Percentiles rank a stretch among this genome's conserved stretches.
phyloP scores from a whole-genome alignment of 30 jellyfish, hydroid and myxozoan species.

The Sanderia malayensis region DNA sequence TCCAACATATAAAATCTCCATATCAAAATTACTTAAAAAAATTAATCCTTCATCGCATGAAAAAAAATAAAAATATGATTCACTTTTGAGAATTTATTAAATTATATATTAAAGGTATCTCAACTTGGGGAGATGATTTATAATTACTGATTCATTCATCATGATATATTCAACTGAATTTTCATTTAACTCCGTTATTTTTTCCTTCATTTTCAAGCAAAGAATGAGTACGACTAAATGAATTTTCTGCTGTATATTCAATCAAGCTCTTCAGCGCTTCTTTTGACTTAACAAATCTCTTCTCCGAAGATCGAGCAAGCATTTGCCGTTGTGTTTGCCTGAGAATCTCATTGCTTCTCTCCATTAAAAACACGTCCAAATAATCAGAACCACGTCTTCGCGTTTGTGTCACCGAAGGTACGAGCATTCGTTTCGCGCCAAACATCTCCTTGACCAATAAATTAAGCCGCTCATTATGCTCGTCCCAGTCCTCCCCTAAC shows the following conservation, averaged over 20 bases:
- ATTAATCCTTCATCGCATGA: too few relatives aligned
- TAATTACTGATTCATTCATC: too few relatives aligned
- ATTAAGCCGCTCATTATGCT: constrained; percentile 32
- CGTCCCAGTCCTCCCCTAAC: constrained; percentile 80
- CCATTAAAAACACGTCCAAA: constrained; percentile 24
- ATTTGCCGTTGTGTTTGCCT: constrained; percentile 54
- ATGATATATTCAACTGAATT: too few relatives aligned
- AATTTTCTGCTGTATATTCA: not conserved
- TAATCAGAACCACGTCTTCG: constrained; percentile 9
- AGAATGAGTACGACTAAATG: too few relatives aligned
- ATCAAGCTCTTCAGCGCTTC: constrained; percentile 30
- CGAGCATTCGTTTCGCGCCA: constrained; percentile 31
- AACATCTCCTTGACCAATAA: constrained; percentile 54
- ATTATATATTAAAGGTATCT: too few relatives aligned
- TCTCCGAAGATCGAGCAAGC: constrained; percentile 73
- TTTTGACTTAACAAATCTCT: constrained; percentile 59
- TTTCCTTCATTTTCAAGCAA: too few relatives aligned
- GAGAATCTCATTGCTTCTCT: constrained; percentile 46
- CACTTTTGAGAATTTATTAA: too few relatives aligned
- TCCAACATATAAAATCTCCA: too few relatives aligned
- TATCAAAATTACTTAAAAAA: too few relatives aligned
- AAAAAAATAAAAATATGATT: too few relatives aligned
- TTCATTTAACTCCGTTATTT: too few relatives aligned
- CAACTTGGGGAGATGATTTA: too few relatives aligned
- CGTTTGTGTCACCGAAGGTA: constrained; percentile 17